phyloP scores from a whole-genome alignment of 2,888 invertebrate genomes.

The Agrotis clavis region DNA sequence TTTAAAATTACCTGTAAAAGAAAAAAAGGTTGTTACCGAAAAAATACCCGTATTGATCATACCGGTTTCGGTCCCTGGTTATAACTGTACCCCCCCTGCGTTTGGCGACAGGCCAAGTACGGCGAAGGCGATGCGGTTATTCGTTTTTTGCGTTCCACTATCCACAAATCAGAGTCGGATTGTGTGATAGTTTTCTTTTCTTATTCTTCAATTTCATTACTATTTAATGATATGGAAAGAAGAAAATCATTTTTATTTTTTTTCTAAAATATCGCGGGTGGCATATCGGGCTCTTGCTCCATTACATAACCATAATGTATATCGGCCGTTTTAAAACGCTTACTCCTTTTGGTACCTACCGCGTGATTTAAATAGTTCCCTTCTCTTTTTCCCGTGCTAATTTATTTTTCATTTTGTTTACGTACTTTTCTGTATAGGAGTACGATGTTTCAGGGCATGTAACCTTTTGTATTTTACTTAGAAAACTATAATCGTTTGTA shows the following conservation, averaged over 20 bases:
- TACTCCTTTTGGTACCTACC: neutral
- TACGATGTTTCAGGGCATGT: neutral
- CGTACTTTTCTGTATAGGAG: neutral
- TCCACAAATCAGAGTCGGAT: neutral
- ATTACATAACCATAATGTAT: neutral
- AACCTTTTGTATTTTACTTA: slow-evolving; percentile 1
- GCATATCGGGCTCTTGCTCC: neutral
- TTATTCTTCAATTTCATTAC: neutral
- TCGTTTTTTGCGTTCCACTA: neutral
- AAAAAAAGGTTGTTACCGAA: no score
- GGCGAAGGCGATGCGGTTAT: slow-evolving; percentile 3
- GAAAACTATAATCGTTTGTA: slow-evolving; percentile 1
- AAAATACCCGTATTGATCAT: no score
- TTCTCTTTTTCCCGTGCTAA: neutral
- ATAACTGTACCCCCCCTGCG: no score
- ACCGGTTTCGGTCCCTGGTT: no score
- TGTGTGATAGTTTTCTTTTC: slow-evolving; percentile 1
- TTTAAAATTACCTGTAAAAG: no score
- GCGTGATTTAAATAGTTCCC: neutral
- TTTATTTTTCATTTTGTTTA: slow-evolving; percentile 4
- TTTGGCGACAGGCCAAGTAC: no score
- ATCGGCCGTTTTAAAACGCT: slow-evolving; percentile 5
- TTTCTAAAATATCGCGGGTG: neutral
- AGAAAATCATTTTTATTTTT: neutral
- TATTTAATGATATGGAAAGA: neutral